A percentile compares a stretch with the other conserved stretches of the same genome.
These are phyloP conservation scores for Lagopus muta DNA, from an alignment of 2,113 vertebrate genomes.

Conservation along the genomic window DNA sequence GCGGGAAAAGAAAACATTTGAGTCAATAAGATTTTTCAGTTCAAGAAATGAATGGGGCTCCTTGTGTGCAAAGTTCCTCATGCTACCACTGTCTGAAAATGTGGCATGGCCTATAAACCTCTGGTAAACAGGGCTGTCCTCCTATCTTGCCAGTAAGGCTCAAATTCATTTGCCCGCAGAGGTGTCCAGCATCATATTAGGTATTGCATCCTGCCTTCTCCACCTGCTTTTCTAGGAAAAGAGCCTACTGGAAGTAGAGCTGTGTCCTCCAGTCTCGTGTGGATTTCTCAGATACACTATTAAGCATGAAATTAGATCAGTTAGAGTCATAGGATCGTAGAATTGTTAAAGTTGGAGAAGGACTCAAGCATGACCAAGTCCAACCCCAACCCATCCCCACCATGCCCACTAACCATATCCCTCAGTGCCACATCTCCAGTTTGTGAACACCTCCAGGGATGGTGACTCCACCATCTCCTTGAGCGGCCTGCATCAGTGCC, in stretches of 20 bases:
- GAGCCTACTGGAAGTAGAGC: accelerated
- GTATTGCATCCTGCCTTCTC: background rate
- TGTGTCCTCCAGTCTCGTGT: accelerated
- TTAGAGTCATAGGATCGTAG: too few relatives aligned
- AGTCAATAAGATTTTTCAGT: background rate
- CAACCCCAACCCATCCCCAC: too few relatives aligned
- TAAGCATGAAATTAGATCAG: background rate
- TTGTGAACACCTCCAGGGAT: too few relatives aligned
- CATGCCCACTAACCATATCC: too few relatives aligned
- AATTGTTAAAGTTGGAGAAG: too few relatives aligned
- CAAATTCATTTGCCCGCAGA: background rate
- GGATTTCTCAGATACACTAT: background rate
- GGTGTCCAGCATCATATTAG: background rate
- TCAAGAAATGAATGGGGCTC: background rate
- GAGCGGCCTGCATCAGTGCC: too few relatives aligned
- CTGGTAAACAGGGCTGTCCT: background rate
- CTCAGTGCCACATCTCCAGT: too few relatives aligned
- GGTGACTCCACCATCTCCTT: too few relatives aligned
- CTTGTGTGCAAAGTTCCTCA: background rate
- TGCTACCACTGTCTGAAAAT: background rate
- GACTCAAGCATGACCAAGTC: too few relatives aligned
- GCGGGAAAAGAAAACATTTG: background rate
- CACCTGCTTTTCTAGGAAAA: background rate
- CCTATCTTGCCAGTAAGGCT: background rate
- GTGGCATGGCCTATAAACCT: background rate